Evolutionary conservation across 37 sponge, comb jelly and placozoan genomes (phyloP).

Genomic region (Ephydatia muelleri): DNA sequence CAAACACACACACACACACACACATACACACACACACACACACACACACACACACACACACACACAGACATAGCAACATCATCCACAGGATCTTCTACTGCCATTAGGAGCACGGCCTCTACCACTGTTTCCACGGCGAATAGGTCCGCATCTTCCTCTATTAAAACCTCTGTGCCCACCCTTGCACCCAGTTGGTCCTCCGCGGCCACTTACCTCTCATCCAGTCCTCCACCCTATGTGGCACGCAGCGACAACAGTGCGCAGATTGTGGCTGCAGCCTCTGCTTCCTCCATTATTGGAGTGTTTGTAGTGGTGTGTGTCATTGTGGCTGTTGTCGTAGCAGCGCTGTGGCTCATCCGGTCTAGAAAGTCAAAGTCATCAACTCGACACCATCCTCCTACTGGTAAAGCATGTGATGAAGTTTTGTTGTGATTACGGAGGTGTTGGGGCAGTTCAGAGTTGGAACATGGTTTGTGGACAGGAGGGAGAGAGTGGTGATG

Average conservation of each 20-base stretch:
- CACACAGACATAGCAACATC: too few relatives aligned
- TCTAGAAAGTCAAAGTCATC: background rate
- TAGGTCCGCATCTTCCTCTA: background rate
- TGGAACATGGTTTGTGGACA: too few relatives aligned
- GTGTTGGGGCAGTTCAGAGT: too few relatives aligned
- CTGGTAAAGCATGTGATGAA: too few relatives aligned
- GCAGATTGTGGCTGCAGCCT: background rate
- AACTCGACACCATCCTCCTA: background rate
- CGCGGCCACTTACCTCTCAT: background rate
- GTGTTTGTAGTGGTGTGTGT: background rate
- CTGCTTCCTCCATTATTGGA: background rate
- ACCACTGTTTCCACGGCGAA: background rate
- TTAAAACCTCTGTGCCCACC: constrained; percentile 2
- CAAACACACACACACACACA: too few relatives aligned
- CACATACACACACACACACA: too few relatives aligned
- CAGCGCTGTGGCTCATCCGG: background rate
- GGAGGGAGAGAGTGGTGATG: too few relatives aligned
- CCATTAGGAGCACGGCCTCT: background rate
- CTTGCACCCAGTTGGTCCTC: background rate
- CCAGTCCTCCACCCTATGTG: background rate
- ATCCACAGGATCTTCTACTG: background rate
- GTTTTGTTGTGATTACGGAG: too few relatives aligned
- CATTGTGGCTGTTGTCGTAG: background rate
- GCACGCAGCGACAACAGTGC: background rate
- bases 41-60: too few relatives aligned